Evolutionary conservation across 2,888 invertebrate genomes (phyloP).

Genomic region (Caenorhabditis virilis): DNA sequence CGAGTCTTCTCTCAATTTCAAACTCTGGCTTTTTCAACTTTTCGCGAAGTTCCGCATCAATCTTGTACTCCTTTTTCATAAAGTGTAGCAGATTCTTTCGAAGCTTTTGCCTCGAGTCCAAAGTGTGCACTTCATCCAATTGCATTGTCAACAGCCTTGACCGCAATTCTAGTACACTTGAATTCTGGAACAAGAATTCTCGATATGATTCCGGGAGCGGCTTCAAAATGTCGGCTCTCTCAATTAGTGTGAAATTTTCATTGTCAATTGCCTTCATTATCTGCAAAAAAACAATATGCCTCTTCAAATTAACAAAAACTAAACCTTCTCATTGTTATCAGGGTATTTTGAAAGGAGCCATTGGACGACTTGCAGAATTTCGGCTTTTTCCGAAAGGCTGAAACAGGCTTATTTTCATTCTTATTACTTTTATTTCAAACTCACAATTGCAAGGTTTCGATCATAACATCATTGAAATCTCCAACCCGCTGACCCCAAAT

Average conservation of each 20-base stretch:
- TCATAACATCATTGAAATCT: not conserved
- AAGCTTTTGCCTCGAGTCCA: not conserved
- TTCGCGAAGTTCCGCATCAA: not conserved
- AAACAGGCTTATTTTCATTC: not conserved
- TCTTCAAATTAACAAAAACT: not conserved
- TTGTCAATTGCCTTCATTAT: no score
- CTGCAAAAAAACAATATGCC: no score
- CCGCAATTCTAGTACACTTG: not conserved
- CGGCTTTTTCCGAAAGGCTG: not conserved
- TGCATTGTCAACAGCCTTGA: not conserved
- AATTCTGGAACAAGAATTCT: not conserved
- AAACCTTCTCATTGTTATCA: no score
- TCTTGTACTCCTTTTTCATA: not conserved
- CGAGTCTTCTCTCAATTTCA: not conserved
- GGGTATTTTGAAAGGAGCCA: slow-evolving; percentile 1
- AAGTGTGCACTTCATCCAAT: not conserved
- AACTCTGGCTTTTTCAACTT: not conserved
- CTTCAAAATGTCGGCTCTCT: not conserved
- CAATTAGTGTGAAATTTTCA: not conserved
- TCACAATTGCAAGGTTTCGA: not conserved
- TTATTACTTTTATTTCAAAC: no score
- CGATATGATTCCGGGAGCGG: not conserved
- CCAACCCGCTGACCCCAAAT: not conserved
- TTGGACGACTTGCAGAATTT: not conserved
- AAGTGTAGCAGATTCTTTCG: not conserved